Evolutionary conservation across 2,113 vertebrate genomes (phyloP).

Genomic region (Lycaon pictus): DNA sequence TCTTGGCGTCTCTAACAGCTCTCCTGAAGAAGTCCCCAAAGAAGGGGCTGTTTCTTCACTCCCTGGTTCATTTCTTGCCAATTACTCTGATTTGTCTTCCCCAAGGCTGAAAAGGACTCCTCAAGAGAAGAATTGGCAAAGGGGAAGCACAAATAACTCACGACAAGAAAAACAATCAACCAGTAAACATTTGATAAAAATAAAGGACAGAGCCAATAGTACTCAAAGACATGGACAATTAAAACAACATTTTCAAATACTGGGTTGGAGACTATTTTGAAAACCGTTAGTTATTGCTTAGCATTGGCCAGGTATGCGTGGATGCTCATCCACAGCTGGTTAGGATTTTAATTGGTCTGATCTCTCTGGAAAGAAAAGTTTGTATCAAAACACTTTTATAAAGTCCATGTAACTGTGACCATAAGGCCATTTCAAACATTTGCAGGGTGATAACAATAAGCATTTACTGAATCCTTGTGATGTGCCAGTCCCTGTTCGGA

Average conservation of each 20-base stretch:
- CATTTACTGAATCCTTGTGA: not conserved
- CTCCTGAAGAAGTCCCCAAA: not conserved
- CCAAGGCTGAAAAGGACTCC: not conserved
- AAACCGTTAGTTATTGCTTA: not conserved
- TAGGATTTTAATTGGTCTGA: too few relatives aligned
- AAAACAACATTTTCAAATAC: not conserved
- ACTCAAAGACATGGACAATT: not conserved
- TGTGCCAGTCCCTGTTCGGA: rapidly evolving
- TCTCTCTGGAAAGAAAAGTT: not conserved
- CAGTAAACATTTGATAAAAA: not conserved
- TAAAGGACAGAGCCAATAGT: not conserved
- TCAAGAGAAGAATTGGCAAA: not conserved
- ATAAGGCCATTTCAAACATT: not conserved
- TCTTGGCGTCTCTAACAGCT: not conserved
- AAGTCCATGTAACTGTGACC: not conserved
- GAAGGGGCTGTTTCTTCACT: not conserved
- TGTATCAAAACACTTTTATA: not conserved
- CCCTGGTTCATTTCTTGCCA: not conserved
- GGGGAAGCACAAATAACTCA: not conserved
- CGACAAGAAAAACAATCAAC: not conserved
- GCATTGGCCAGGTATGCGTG: not conserved
- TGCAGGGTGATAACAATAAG: not conserved
- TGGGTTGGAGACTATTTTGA: not conserved
- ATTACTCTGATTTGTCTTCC: not conserved
- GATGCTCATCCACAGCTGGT: not conserved